Percentiles rank a stretch among this genome's conserved stretches.
Conservation (phyloP, 2,113 vertebrate species). For the Eudyptes chrysolophus region DNA sequence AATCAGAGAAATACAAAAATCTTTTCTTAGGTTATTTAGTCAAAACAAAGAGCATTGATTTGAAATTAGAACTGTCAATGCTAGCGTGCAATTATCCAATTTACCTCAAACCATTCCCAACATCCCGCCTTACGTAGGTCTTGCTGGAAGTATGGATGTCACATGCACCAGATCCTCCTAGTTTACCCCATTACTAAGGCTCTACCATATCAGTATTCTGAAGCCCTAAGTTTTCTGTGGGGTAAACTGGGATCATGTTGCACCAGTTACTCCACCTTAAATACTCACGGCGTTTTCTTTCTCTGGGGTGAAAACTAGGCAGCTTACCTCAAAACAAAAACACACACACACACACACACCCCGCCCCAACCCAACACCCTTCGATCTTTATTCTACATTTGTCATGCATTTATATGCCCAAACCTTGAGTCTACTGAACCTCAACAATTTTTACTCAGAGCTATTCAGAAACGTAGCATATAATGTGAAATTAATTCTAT, state of each 20-base stretch:
- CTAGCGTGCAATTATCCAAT: neutral
- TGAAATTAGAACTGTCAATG: neutral
- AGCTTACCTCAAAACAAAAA: neutral
- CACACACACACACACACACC: no score
- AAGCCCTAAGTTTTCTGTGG: neutral
- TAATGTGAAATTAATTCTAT: neutral
- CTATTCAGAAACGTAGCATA: neutral
- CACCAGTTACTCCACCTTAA: neutral
- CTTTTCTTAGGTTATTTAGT: neutral
- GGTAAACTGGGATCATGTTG: neutral
- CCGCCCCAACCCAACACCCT: neutral
- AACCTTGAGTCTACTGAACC: neutral
- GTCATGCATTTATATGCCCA: neutral
- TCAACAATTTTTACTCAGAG: neutral
- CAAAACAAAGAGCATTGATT: neutral
- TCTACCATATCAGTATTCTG: fast-evolving
- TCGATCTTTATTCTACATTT: neutral
- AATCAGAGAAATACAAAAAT: neutral
- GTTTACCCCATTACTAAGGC: neutral
- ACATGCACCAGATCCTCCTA: neutral
- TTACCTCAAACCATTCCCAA: neutral
- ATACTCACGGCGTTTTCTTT: neutral
- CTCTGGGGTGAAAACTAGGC: neutral
- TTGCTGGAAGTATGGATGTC: neutral
- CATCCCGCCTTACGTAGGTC: neutral